Evolutionary conservation across 1,140 invertebrate species (phyloP).

Genomic region (Pseudoatta argentina): DNA sequence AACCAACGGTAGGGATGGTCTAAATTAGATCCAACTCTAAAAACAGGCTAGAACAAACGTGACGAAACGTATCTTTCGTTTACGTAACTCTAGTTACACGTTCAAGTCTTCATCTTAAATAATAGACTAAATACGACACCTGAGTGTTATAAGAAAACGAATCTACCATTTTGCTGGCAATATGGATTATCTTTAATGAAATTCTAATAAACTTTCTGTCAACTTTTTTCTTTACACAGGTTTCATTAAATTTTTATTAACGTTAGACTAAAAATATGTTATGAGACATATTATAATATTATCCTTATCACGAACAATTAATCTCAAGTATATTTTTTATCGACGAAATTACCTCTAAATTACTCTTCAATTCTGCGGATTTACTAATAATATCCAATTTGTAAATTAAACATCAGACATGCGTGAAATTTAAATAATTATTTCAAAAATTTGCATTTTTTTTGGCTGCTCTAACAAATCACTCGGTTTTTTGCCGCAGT

Average conservation of each 20-base stretch:
- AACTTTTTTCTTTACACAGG: background rate
- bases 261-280: background rate
- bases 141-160: background rate
- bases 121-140: background rate
- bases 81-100: background rate
- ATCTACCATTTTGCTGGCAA: background rate
- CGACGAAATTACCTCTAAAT: background rate
- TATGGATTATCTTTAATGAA: background rate
- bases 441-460: background rate
- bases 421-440: background rate
- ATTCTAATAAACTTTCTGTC: background rate
- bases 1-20: background rate
- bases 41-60: background rate
- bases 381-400: background rate
- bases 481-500: conserved; percentile 70
- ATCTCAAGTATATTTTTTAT: background rate
- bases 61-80: conserved; percentile 16
- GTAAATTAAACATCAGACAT: background rate
- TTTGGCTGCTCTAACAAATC: background rate
- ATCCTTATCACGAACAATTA: background rate
- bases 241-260: conserved; percentile 14
- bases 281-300: background rate
- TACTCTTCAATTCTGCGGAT: background rate
- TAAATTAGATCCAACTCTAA: conserved; percentile 48
- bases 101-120: background rate